Evolutionary conservation across 2,797 vertebrate species (phyloP).

Genomic region (Champsocephalus gunnari): DNA sequence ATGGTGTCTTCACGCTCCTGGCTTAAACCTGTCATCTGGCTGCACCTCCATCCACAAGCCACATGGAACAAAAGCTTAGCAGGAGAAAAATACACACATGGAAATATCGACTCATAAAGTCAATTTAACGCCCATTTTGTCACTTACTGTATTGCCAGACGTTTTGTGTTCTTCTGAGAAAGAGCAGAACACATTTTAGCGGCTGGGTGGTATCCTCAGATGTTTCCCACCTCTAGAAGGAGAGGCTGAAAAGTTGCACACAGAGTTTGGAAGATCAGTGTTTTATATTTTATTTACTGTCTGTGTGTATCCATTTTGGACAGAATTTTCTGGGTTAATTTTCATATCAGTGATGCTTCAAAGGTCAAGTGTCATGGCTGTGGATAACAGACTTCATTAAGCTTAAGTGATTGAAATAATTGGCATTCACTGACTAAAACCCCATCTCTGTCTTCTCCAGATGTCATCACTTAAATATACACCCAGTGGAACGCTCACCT

Average conservation of each 20-base stretch:
- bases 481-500: slow-evolving; percentile 18
- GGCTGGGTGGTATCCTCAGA: slow-evolving; percentile 56
- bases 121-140: slow-evolving; percentile 67
- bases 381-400: not conserved
- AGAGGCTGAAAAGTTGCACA: slow-evolving; percentile 48
- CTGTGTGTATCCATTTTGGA: slow-evolving; percentile 8
- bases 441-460: slow-evolving; percentile 17
- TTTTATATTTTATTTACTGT: slow-evolving; percentile 34
- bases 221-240: slow-evolving; percentile 23
- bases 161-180: slow-evolving; percentile 62
- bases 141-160: slow-evolving; percentile 66
- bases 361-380: slow-evolving; percentile 8
- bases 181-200: slow-evolving; percentile 56
- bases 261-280: slow-evolving; percentile 25
- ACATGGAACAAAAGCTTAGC: slow-evolving; percentile 59
- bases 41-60: slow-evolving; percentile 20
- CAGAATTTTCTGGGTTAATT: slow-evolving; percentile 20
- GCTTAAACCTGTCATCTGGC: slow-evolving; percentile 39
- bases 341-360: slow-evolving; percentile 3
- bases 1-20: not conserved
- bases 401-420: slow-evolving; percentile 20
- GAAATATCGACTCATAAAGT: slow-evolving; percentile 75
- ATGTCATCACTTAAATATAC: slow-evolving; percentile 31
- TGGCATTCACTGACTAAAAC: slow-evolving; percentile 18
- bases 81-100: slow-evolving; percentile 66